A percentile compares a stretch with the other conserved stretches of the same genome.
Conservation (phyloP, 2,113 vertebrate genomes). For the Cyprinodon brontotheroides region DNA sequence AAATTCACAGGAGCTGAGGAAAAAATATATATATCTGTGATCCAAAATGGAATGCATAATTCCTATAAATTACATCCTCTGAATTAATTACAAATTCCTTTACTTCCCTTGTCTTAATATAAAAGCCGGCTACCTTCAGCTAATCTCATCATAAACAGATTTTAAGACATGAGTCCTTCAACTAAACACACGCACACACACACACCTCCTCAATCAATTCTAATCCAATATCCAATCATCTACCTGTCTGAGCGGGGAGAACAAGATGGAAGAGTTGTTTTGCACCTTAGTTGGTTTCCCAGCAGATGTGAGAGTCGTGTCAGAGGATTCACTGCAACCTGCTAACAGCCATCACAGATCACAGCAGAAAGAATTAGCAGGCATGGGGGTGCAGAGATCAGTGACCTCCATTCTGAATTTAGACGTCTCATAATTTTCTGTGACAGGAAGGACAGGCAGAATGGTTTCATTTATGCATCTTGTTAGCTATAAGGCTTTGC, state of each 20-base stretch:
- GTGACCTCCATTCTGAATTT: conserved; percentile 10
- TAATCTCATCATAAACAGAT: conserved; percentile 1
- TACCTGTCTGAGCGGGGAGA: conserved; percentile 28
- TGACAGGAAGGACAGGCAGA: neutral
- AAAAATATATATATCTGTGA: neutral
- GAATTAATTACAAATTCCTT: neutral
- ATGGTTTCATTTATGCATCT: too few species aligned
- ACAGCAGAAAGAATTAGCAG: conserved; percentile 28
- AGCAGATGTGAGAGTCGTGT: neutral
- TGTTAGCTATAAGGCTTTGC: too few species aligned
- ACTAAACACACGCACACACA: conserved; percentile 8
- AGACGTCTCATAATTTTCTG: conserved; percentile 30
- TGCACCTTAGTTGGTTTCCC: conserved; percentile 10
- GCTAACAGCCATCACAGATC: conserved; percentile 28
- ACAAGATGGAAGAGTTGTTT: conserved; percentile 18
- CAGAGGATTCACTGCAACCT: conserved; percentile 35
- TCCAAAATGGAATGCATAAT: neutral
- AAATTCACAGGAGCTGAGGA: neutral
- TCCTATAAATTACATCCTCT: conserved; percentile 10
- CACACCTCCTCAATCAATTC: conserved; percentile 35
- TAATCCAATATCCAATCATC: conserved; percentile 39
- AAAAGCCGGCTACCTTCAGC: conserved; percentile 7
- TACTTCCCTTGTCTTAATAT: neutral
- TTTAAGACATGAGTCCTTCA: conserved; percentile 21
- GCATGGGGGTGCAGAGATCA: conserved; percentile 37